Evolutionary conservation across 2,888 invertebrate species (phyloP).

Genomic region (Artemia sinica): DNA sequence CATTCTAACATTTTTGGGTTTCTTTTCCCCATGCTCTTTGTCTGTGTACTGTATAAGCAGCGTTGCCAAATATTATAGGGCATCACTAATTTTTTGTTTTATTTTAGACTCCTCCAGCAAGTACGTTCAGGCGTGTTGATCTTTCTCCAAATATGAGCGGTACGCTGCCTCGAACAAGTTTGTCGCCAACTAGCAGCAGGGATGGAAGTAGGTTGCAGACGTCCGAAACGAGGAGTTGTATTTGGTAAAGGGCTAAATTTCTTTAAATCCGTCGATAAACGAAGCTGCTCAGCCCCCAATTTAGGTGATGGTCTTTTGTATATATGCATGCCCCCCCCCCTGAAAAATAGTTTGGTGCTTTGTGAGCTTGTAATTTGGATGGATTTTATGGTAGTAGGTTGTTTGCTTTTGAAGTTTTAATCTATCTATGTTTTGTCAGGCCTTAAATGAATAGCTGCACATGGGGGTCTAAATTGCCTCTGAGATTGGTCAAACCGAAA

Average conservation of each 20-base stretch:
- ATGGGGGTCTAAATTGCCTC: no score
- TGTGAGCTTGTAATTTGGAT: no score
- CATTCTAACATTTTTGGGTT: slow-evolving; percentile 14
- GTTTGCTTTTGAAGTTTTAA: no score
- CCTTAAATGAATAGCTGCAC: no score
- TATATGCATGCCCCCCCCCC: no score
- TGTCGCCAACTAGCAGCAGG: slow-evolving; percentile 22
- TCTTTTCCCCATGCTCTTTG: slow-evolving; percentile 7
- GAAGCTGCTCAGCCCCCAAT: slow-evolving; percentile 74
- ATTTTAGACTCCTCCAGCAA: slow-evolving; percentile 52
- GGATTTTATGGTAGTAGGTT: no score
- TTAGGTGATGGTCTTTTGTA: slow-evolving; percentile 46
- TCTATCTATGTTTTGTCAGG: no score
- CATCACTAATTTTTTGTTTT: slow-evolving; percentile 19
- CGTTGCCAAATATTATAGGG: slow-evolving; percentile 18
- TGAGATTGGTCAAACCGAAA: no score
- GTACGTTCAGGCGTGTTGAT: slow-evolving; percentile 40
- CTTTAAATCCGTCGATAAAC: slow-evolving; percentile 32
- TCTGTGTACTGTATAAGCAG: slow-evolving; percentile 16
- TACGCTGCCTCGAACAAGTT: slow-evolving; percentile 21
- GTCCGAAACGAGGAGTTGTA: slow-evolving; percentile 41
- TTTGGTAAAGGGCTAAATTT: slow-evolving; percentile 47
- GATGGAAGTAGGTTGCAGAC: slow-evolving; percentile 17
- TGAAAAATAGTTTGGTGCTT: no score
- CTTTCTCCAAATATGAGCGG: slow-evolving; percentile 22